Conservation (phyloP, 2,113 vertebrate genomes). For the Panthera leo region DNA sequence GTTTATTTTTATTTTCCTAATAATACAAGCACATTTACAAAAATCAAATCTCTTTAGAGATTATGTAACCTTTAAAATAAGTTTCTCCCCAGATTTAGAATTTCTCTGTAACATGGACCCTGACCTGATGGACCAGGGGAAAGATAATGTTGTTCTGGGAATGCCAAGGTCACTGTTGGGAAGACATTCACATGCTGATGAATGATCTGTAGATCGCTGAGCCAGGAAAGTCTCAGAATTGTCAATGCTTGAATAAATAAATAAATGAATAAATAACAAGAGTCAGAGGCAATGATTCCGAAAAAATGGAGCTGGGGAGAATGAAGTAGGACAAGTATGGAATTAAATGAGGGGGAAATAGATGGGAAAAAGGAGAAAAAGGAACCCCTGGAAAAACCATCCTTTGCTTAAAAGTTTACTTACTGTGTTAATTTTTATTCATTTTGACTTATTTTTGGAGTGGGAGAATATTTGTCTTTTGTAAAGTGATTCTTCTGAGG, state of each 20-base stretch:
- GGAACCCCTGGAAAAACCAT: background rate
- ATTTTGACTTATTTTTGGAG: background rate
- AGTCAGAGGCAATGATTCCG: conserved; percentile 9
- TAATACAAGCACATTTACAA: background rate
- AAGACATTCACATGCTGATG: conserved; percentile 28
- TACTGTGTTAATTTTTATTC: background rate
- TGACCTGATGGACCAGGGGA: background rate
- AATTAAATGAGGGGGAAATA: background rate
- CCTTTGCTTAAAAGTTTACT: background rate
- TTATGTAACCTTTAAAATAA: background rate
- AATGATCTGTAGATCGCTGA: background rate
- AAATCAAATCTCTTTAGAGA: background rate
- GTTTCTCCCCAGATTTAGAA: background rate
- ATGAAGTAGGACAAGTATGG: background rate
- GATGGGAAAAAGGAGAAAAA: background rate
- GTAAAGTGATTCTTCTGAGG: background rate
- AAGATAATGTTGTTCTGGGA: background rate
- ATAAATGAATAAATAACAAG: conserved; percentile 49
- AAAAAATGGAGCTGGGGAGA: background rate
- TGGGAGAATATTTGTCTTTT: background rate
- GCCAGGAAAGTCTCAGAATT: background rate
- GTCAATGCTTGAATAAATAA: conserved; percentile 58
- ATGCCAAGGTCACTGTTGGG: background rate
- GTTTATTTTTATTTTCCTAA: background rate
- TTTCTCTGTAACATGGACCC: background rate